Base-by-base conservation (phyloP, 2,797 vertebrate species). In the Eleutherodactylus coqui region DNA sequence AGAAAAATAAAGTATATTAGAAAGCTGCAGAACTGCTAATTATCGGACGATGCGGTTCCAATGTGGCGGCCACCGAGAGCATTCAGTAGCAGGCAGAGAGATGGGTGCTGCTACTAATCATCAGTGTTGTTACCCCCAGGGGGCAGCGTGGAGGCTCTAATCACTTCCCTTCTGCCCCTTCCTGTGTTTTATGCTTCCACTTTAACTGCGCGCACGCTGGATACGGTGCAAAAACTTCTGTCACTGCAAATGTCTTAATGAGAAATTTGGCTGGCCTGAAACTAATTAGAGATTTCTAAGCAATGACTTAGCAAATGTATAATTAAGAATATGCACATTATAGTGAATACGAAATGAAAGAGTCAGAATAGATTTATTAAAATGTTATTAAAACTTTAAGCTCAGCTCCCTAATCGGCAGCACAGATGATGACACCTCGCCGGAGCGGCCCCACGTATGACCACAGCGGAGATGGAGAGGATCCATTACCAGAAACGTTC, bases 251-350 rank as follows among this genome's bases (percentile, higher is more conserved):
- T 19, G 76, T 79, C 76, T 79, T 60, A 60, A 79, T 79, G 76
- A 79, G 76, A 60, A 60, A 79, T 79, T 27, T 79, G 76, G 53
- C 53, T 29, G 53, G 14, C 53, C 60, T 36, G 53, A 79, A 79
- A 79, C 34, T 79, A 79, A 79, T 79, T 79, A 79, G 76, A 60
- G 76, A 79, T 29, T 60, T n/a, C 36, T 10, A 58, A 79, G 76
- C 76, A 79, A 58, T 10, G 76, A 79, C 76, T 60, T 58, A 79
- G 76, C 76, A 62, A 79, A 79, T 79, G 55, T 79, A 79, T 79
- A 79, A 79, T 79, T 79, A 79, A 79, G 36, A 79, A 60, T 60
- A 43, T 60, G 58, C 76, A 79, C 53, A 79, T 41, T 79, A 79
- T 79, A 79, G 76, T 27, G 76, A 79, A 79, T 60, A 29, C 21